Evolutionary conservation across 2,797 vertebrate genomes (phyloP), one percentile per base, ranked within the genome.

Genomic region (Sphaeramia orbicularis): DNA sequence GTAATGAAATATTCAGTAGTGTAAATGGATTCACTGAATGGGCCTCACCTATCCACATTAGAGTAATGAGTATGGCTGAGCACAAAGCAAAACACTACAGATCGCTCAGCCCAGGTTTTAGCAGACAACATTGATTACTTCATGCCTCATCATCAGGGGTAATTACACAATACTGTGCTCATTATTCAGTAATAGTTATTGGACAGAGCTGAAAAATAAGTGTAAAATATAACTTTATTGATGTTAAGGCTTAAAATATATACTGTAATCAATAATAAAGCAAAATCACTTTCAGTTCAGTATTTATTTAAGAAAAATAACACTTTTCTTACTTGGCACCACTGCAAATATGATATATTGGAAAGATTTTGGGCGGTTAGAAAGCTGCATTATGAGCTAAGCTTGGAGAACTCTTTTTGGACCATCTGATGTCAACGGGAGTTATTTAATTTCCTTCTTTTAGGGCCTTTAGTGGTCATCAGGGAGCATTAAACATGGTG

Each of bases 361-460:
- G 44, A 72, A 40, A 65, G 66, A 50, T 69, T 54, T 65, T 50
- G 55, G 67, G 47, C 71, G 48, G 43, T 69, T 65, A 76, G 35
- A 64, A 60, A 65, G 50, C 74, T 71, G 64, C 62, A 81, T 87
- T 77, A 74, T 74, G 65, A 85, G 71, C 75, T 88, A 79, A 82
- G 74, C 77, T 69, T 68, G 49, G 62, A 57, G 81, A 73, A 65
- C 69, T 79, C 24, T 73, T 65, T 78, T 69, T 35, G 41, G 68
- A 86, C 81, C 75, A 80, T 88, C 80, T 85, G 63, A 87, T 92
- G 85, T 93, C 85, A 88, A 59, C 86, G 51, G 61, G 78, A 86
- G 83, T 87, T 87, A 91, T 87, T 89, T 91, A 58, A 89, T 89
- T 87, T 91, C 76, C 87, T 78, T 71, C 70, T 84, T 78, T 53